A percentile compares a stretch with the other conserved stretches of the same genome.
Evolutionary conservation across 2,113 vertebrate species (phyloP).

Genomic region (Melanocharis versteri): DNA sequence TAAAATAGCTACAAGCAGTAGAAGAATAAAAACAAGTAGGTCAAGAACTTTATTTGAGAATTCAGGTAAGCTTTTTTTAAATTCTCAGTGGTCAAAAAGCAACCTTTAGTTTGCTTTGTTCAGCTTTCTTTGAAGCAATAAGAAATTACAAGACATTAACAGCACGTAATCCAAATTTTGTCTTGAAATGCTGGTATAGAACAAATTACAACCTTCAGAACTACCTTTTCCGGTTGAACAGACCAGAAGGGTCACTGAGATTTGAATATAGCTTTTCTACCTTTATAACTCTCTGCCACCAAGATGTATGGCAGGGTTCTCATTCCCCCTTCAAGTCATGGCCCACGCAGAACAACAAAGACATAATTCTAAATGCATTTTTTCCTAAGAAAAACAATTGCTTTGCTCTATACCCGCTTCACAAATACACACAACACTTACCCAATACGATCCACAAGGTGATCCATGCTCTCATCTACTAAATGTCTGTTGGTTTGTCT

Average conservation of each 20-base stretch:
- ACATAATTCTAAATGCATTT: background rate
- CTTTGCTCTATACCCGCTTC: background rate
- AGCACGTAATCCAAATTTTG: background rate
- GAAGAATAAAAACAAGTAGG: background rate
- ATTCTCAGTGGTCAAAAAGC: background rate
- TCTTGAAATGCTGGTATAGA: background rate
- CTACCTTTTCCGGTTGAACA: background rate
- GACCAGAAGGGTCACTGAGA: background rate
- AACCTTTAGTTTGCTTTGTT: background rate
- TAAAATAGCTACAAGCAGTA: constrained; percentile 82
- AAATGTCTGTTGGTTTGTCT: constrained; percentile 94
- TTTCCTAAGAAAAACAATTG: background rate
- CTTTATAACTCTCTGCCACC: background rate
- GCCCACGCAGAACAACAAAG: background rate
- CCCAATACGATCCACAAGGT: constrained; percentile 91
- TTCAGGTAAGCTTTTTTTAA: background rate
- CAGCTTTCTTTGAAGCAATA: background rate
- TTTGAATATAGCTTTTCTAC: background rate
- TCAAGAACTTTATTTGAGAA: background rate
- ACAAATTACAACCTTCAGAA: background rate
- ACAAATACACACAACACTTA: constrained; percentile 24
- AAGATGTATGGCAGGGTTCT: background rate
- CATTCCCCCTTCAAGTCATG: fast-evolving
- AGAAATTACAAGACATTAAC: background rate
- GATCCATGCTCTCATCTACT: constrained; percentile 92